Evolutionary conservation across 2,888 invertebrate species (phyloP), one percentile per base, ranked within the genome.

Genomic region (Alitta virens): DNA sequence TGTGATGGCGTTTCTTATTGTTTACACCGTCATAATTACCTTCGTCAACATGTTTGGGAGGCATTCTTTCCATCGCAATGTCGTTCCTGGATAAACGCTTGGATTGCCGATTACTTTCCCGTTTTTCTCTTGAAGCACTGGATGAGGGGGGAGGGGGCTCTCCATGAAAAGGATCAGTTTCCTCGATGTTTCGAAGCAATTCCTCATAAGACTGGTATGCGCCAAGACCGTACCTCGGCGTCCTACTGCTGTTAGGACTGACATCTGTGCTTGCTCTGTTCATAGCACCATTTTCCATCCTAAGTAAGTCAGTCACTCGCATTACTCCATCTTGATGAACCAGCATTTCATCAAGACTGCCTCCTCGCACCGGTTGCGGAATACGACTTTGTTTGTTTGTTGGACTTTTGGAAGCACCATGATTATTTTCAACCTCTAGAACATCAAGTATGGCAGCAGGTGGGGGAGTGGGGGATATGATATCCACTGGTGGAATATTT

Each of bases 121-220:
- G n/a, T 46, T 21, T 46, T 46, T 46, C 21, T 21, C n/a, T n/a
- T 5, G n/a, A 7, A 46, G 21, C 3, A 46, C 21, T 21, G 16
- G 12, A 12, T 21, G 46, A 46, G 3, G 53, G 40, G 5, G 60
- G 40, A 7, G 38, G 52, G 9, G 5, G 2, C 14, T 40, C 40
- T 2, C 51, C 38, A 23, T 26, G 27, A 43, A 54, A 60, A 2
- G 60, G 60, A 46, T 60, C 60, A 1, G 53, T n/a, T 1, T 7
- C 46, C 2, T 53, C 46, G 46, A 60, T 21, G 12, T 60, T 26
- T 12, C 54, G 25, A 1, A 60, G 33, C 43, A 60, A 26, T 21
- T 60, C 54, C 21, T 60, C 60, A 18, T 60, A 60, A 23, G 33
- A 43, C 14, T 49, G 7, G 46, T 53, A 60, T 38, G 53, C 18